Conservation (phyloP, 2,113 vertebrate species). For the Hemicordylus capensis region DNA sequence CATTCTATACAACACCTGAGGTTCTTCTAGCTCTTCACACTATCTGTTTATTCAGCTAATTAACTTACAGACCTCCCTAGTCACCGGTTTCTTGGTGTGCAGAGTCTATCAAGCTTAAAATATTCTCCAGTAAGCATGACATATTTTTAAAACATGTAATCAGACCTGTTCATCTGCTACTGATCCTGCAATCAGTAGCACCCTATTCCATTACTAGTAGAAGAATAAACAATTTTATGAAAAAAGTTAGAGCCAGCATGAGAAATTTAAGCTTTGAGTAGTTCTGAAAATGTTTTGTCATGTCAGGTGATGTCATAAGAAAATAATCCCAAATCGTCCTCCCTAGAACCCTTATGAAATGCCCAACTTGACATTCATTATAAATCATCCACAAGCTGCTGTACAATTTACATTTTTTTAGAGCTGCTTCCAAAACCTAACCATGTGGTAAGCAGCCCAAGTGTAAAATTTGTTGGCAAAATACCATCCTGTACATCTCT, state of each 20-base stretch:
- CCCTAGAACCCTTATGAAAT: background rate
- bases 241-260: background rate
- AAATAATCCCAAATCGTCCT: background rate
- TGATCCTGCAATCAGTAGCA: background rate
- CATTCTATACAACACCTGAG: background rate
- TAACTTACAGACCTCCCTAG: background rate
- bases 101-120: background rate
- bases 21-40: background rate
- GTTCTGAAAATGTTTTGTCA: background rate
- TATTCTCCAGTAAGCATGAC: background rate
- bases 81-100: background rate
- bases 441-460: background rate
- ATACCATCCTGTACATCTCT: background rate
- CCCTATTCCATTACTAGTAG: background rate
- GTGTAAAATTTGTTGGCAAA: background rate
- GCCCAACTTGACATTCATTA: constrained; percentile 17
- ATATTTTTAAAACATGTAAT: background rate
- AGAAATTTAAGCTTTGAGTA: background rate
- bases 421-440: background rate
- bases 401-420: background rate
- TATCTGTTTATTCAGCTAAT: constrained; percentile 1
- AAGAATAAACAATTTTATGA: background rate
- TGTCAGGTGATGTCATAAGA: background rate
- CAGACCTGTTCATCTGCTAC: background rate
- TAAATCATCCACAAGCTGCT: background rate